Evolutionary conservation across 2,888 invertebrate genomes (phyloP).

Genomic region (Meliscaeva auricollis): DNA sequence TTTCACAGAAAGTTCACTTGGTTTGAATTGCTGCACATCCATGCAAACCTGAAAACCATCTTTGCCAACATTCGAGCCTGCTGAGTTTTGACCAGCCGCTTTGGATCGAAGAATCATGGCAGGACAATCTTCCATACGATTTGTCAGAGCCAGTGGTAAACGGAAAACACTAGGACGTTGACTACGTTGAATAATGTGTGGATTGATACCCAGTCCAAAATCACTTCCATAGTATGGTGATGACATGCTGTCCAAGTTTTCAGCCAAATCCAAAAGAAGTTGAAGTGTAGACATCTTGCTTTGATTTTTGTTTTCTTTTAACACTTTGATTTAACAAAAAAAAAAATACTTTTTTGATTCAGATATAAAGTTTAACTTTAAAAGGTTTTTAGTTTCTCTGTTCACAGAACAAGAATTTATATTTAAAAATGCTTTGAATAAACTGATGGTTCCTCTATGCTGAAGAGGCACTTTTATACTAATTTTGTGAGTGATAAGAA

Average conservation of each 20-base stretch:
- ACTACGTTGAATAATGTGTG: conserved; percentile 61
- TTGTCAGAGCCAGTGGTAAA: conserved; percentile 13
- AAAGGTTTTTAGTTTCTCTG: too few species aligned
- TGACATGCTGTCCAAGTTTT: conserved; percentile 77
- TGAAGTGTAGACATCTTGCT: conserved; percentile 80
- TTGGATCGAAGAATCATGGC: conserved; percentile 19
- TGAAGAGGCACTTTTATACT: background rate
- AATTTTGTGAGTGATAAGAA: background rate
- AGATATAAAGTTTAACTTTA: too few species aligned
- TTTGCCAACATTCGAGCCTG: conserved; percentile 83
- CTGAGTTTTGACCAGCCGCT: background rate
- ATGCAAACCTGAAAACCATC: conserved; percentile 88
- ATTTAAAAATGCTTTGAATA: background rate
- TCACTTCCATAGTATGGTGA: conserved; percentile 79
- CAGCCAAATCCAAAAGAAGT: conserved; percentile 81
- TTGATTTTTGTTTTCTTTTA: background rate
- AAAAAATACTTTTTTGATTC: too few species aligned
- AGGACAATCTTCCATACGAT: conserved; percentile 21
- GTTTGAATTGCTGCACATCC: conserved; percentile 90
- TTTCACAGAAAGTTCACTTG: conserved; percentile 91
- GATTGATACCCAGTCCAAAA: conserved; percentile 80
- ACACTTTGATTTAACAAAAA: too few species aligned
- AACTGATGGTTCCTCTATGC: background rate
- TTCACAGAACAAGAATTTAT: background rate
- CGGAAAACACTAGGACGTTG: conserved; percentile 23